These are phyloP conservation scores for Hipparchia semele DNA, from an alignment of 2,888 invertebrate genomes.

Conservation along the genomic window DNA sequence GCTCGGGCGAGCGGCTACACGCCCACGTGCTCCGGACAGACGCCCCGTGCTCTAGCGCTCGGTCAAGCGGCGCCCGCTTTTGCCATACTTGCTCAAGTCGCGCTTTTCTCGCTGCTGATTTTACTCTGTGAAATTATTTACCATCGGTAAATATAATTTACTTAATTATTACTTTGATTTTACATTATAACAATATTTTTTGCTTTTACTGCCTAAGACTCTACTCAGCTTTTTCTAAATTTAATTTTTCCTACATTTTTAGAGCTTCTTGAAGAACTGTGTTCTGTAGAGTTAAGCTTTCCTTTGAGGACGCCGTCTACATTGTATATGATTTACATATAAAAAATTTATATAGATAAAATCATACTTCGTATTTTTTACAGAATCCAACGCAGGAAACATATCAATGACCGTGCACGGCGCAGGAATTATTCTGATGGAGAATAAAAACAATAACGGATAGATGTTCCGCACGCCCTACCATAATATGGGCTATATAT, in stretches of 20 bases:
- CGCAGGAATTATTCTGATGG: constrained; percentile 26
- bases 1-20: constrained; percentile 56
- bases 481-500: constrained; percentile 21
- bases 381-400: constrained; percentile 35
- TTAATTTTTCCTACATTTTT: no score
- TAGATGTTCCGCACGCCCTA: neutral
- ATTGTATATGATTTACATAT: constrained; percentile 12
- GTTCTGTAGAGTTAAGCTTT: no score
- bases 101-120: constrained; percentile 52
- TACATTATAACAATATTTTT: neutral
- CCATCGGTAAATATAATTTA: constrained; percentile 47
- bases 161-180: neutral
- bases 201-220: no score
- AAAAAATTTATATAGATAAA: neutral
- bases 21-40: constrained; percentile 64
- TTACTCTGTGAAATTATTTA: constrained; percentile 55
- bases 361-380: constrained; percentile 14
- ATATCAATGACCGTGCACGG: constrained; percentile 45
- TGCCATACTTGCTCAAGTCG: constrained; percentile 52
- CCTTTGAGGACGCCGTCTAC: no score
- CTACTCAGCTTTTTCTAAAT: no score
- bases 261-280: no score
- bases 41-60: constrained; percentile 67
- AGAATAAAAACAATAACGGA: constrained; percentile 21
- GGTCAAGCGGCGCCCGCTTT: constrained; percentile 76